phyloP scores from a whole-genome alignment of 1,140 invertebrate genomes.

The Marisa cornuarietis region DNA sequence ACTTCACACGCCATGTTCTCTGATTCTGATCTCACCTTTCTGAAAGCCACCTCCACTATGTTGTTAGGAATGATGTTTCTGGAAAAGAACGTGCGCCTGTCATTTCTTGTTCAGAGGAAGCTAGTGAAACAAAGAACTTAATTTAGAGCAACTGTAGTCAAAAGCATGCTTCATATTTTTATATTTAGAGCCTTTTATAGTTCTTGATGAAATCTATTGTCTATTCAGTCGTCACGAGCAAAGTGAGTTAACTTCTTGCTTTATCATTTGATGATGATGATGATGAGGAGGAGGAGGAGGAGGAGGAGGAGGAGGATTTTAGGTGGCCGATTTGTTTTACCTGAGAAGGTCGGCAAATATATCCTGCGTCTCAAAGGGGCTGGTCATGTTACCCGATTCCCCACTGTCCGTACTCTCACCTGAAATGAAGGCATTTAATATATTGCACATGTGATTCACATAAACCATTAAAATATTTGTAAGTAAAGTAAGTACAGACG shows the following conservation, averaged over 20 bases:
- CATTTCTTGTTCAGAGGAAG: too few species aligned
- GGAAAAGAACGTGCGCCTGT: background rate
- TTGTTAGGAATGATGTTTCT: slow-evolving; percentile 87
- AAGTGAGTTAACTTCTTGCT: too few species aligned
- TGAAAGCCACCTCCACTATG: slow-evolving; percentile 76
- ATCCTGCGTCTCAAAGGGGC: slow-evolving; percentile 59
- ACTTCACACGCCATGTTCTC: too few species aligned
- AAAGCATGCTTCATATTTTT: too few species aligned
- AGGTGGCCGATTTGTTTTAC: slow-evolving; percentile 17
- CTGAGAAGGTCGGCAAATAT: slow-evolving; percentile 69
- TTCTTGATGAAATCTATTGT: too few species aligned
- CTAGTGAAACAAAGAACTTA: background rate
- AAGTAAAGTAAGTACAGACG: too few species aligned
- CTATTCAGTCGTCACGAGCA: too few species aligned
- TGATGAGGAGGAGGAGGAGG: too few species aligned
- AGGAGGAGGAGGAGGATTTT: too few species aligned
- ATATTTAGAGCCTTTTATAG: too few species aligned
- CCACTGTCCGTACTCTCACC: background rate
- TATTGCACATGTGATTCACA: background rate
- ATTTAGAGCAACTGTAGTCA: too few species aligned
- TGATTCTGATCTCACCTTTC: background rate
- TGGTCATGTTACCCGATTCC: background rate
- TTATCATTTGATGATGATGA: too few species aligned
- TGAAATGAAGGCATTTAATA: background rate
- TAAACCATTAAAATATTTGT: background rate